phyloP scores from a whole-genome alignment of 2,113 vertebrate genomes.

The Plestiodon gilberti region DNA sequence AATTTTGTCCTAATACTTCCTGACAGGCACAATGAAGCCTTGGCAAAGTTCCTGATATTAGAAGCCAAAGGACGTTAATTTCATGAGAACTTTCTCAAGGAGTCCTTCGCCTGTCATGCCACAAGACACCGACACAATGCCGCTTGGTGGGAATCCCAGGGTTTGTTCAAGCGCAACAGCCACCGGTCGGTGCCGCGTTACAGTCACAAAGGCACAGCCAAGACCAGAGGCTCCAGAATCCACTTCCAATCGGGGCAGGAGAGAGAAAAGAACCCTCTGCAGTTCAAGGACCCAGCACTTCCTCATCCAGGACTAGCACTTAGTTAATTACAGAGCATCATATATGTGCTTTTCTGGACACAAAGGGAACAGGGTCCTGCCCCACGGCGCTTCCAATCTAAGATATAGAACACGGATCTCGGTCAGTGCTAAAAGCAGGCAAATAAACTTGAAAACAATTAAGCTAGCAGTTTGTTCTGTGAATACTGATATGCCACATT shows the following conservation, averaged over 20 bases:
- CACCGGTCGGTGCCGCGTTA: not conserved
- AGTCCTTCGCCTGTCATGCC: rapidly evolving
- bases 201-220: not conserved
- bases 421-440: no score
- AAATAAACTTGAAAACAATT: no score
- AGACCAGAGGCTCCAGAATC: not conserved
- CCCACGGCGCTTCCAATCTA: no score
- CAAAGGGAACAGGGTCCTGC: no score
- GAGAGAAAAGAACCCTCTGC: not conserved
- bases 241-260: not conserved
- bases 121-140: not conserved
- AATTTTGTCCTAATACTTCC: slow-evolving; percentile 71
- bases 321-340: no score
- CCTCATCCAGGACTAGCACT: no score
- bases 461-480: no score
- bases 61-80: slow-evolving; percentile 25
- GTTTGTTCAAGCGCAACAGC: not conserved
- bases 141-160: not conserved
- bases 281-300: not conserved
- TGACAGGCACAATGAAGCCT: slow-evolving; percentile 58
- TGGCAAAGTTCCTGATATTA: slow-evolving; percentile 55
- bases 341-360: no score
- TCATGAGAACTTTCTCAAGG: slow-evolving; percentile 8
- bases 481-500: no score
- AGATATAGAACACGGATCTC: no score